Evolutionary conservation across 2,113 vertebrate species (phyloP), one percentile per base, ranked within the genome.

Genomic region (Dromas ardeola): DNA sequence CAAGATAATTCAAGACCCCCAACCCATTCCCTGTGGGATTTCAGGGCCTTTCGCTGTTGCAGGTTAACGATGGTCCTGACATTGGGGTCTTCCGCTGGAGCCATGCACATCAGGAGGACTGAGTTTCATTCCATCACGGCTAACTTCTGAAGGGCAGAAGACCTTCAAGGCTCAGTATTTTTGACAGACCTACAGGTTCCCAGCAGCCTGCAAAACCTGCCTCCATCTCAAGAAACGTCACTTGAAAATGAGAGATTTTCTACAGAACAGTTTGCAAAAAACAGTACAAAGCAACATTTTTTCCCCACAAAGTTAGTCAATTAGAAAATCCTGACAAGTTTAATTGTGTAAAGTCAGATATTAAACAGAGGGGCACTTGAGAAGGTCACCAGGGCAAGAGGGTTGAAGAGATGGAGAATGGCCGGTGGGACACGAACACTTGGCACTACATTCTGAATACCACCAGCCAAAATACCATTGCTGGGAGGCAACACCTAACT

Each of bases 81-180:
- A 32, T 0, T 5, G 3, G 9, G 15, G 13, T 3, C 11, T 67
- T 71, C 20, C 22, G 5, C 29, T 8, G 21, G 5, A 74, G 21
- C 30, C 49, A 43, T 2, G 16, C 5, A 7, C 30, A 38, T 2
- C 22, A 23, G 52, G 52, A 78, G 5, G 29, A 29, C 11, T 0
- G 0, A 49, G 5, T 16, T 2, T 43, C n/a, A 59, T 13, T 38
- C 55, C 13, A 2, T 76, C 43, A 59, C 2, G 1, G 14, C 5
- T 69, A 50, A 40, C 10, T 63, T 50, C 74, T 71, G 43, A 56
- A 61, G 16, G 9, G 26, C 74, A 85, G 42, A 86, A 53, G 38
- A 76, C 5, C 43, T 67, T 67, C 42, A 76, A 74, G 14, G 12
- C 25, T 63, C 59, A 66, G 25, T 27, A 27, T 16, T 2, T 78